These are phyloP conservation scores for Chiroxiphia lanceolata DNA, from an alignment of 2,797 vertebrate genomes.

Conservation along the genomic window DNA sequence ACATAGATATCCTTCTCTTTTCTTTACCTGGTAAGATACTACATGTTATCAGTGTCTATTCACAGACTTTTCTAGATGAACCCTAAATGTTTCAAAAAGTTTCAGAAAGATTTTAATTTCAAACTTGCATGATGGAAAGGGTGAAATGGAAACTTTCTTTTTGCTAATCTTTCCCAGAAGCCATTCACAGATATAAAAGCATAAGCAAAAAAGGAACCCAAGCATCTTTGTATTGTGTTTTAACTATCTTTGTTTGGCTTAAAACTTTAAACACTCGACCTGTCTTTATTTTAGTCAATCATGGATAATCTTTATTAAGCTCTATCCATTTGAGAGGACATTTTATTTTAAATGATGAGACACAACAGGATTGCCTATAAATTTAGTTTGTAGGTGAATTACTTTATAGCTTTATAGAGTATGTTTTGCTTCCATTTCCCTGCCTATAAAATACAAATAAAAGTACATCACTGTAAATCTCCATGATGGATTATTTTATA, in stretches of 20 bases:
- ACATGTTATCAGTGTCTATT: background rate
- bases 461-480: background rate
- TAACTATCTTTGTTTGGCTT: background rate
- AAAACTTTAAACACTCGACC: background rate
- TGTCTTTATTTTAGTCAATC: background rate
- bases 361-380: background rate
- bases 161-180: slow-evolving; percentile 50
- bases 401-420: background rate
- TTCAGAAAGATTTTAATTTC: slow-evolving; percentile 24
- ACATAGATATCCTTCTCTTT: background rate
- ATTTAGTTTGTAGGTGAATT: background rate
- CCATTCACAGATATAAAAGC: background rate
- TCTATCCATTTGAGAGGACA: background rate
- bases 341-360: background rate
- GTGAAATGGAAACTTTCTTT: background rate
- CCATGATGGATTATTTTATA: background rate
- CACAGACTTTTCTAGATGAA: background rate
- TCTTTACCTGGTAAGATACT: background rate
- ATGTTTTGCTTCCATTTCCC: background rate
- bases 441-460: background rate
- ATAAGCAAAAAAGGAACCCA: background rate
- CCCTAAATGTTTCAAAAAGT: background rate
- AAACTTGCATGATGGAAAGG: background rate
- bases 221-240: background rate
- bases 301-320: background rate